phyloP scores from a whole-genome alignment of 2,797 vertebrate species.

The Dendrocincla tyrannina region DNA sequence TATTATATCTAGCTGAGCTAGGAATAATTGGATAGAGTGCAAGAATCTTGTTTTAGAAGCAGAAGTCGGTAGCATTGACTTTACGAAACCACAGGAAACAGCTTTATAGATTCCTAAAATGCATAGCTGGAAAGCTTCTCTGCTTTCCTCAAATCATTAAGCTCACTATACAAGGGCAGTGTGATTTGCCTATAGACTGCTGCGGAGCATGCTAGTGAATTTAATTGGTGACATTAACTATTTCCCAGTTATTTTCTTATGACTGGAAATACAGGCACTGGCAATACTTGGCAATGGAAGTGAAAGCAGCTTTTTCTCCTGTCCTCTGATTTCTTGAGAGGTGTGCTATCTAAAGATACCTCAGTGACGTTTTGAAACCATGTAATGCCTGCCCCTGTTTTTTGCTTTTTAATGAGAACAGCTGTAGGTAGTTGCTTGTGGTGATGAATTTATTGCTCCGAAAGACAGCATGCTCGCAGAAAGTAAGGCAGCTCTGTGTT shows the following conservation, averaged over 20 bases:
- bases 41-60: background rate
- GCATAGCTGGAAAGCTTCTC: background rate
- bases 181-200: background rate
- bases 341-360: background rate
- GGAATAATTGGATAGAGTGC: background rate
- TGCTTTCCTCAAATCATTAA: background rate
- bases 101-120: background rate
- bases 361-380: accelerated
- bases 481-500: background rate
- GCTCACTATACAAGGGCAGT: background rate
- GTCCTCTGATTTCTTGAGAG: background rate
- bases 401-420: background rate
- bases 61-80: background rate
- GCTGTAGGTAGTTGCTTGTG: background rate
- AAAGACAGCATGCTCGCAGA: background rate
- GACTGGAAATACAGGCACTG: background rate
- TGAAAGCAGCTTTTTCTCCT: background rate
- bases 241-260: background rate
- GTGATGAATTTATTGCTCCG: background rate
- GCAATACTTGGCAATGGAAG: background rate
- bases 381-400: background rate
- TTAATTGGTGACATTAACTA: background rate
- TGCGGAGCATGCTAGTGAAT: background rate
- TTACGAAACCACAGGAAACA: background rate
- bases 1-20: background rate